Conservation (phyloP, 2,797 vertebrate species). For the Valencia hispanica region DNA sequence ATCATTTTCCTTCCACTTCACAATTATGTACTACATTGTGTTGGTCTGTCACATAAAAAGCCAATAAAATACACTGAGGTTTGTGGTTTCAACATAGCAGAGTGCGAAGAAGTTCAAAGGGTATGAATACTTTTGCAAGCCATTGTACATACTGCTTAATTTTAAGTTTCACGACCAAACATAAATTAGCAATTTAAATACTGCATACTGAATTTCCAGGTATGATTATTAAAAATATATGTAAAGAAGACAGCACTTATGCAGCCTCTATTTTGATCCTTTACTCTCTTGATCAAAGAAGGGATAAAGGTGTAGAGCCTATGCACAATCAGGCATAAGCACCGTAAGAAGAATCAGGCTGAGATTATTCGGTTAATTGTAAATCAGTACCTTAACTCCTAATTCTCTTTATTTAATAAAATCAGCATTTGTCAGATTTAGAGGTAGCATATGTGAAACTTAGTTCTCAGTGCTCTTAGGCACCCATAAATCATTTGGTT, state of each 20-base stretch:
- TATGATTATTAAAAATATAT: neutral
- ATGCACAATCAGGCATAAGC: slow-evolving; percentile 70
- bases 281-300: slow-evolving; percentile 29
- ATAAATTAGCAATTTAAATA: neutral
- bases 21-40: neutral
- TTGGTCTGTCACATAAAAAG: neutral
- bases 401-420: slow-evolving; percentile 60
- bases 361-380: slow-evolving; percentile 13
- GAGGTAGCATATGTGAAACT: slow-evolving; percentile 58
- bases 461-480: slow-evolving; percentile 52
- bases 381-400: slow-evolving; percentile 34
- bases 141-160: neutral
- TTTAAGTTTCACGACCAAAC: neutral
- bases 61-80: too few relatives aligned
- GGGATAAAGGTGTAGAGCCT: slow-evolving; percentile 48
- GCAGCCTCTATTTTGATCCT: slow-evolving; percentile 3
- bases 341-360: slow-evolving; percentile 70
- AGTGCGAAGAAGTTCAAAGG: neutral
- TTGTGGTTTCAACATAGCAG: too few relatives aligned
- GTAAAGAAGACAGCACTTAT: slow-evolving; percentile 10
- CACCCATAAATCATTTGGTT: slow-evolving; percentile 63
- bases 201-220: neutral
- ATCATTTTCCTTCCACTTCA: neutral
- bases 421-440: slow-evolving; percentile 58
- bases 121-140: neutral